These are phyloP conservation scores for Samia ricini DNA, from an alignment of 1,140 invertebrate species.

Conservation along the genomic window DNA sequence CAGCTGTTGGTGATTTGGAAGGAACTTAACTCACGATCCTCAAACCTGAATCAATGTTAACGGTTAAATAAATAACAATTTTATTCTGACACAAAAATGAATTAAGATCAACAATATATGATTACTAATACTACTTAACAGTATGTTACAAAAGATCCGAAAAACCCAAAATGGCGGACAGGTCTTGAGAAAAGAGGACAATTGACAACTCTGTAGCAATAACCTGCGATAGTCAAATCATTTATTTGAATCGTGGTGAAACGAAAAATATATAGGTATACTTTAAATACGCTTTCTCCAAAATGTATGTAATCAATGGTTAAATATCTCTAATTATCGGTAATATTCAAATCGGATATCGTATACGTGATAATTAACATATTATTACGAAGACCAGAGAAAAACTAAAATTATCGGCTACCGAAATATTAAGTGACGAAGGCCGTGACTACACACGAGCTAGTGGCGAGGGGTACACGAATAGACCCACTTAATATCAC, in stretches of 20 bases:
- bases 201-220: neutral
- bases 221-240: neutral
- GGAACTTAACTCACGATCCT: too few species aligned
- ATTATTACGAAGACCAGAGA: neutral
- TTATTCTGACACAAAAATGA: too few species aligned
- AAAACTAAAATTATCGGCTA: constrained; percentile 57
- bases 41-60: too few species aligned
- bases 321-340: neutral
- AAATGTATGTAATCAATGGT: neutral
- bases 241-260: neutral
- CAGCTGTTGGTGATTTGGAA: too few species aligned
- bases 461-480: constrained; percentile 59
- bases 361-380: neutral
- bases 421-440: constrained; percentile 63
- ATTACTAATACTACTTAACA: too few species aligned
- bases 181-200: too few species aligned
- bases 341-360: neutral
- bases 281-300: neutral
- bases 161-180: too few species aligned
- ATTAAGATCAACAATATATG: too few species aligned
- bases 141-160: too few species aligned
- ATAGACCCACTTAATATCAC: constrained; percentile 74
- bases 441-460: constrained; percentile 61
- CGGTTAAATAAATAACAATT: too few species aligned
- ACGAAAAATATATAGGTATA: neutral